phyloP scores from a whole-genome alignment of 2,113 vertebrate genomes.

The Bambusicola thoracicus region DNA sequence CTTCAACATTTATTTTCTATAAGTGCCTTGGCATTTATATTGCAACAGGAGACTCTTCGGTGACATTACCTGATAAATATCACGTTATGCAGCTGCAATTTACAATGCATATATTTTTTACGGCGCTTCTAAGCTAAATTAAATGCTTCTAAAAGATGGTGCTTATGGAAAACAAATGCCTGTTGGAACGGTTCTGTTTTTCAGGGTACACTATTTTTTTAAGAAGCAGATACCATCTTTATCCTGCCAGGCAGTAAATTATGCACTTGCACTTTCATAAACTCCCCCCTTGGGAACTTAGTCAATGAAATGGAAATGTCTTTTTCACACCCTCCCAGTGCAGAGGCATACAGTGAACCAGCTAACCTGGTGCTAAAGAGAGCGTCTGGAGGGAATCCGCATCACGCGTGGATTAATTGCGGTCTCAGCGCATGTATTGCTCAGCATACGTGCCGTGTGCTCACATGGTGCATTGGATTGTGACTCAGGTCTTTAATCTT shows the following conservation, averaged over 20 bases:
- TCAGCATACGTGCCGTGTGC: not conserved
- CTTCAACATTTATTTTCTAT: constrained; percentile 62
- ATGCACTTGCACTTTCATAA: constrained; percentile 70
- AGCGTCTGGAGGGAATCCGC: constrained; percentile 34
- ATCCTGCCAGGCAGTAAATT: constrained; percentile 71
- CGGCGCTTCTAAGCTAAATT: constrained; percentile 64
- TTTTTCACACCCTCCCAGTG: constrained; percentile 68
- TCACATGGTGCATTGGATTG: not conserved
- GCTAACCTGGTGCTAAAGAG: constrained; percentile 32
- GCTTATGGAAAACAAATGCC: constrained; percentile 64
- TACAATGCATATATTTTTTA: constrained; percentile 75
- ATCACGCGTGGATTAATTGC: constrained; percentile 20
- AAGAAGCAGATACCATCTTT: constrained; percentile 56
- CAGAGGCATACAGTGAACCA: constrained; percentile 46
- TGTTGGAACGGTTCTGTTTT: constrained; percentile 61
- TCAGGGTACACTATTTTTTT: constrained; percentile 59
- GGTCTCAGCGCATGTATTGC: constrained; percentile 5
- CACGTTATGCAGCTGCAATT: constrained; percentile 66
- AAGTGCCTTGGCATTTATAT: constrained; percentile 60
- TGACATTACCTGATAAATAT: constrained; percentile 74
- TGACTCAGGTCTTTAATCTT: not conserved
- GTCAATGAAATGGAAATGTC: constrained; percentile 71
- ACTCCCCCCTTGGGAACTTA: constrained; percentile 67
- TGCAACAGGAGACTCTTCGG: constrained; percentile 67
- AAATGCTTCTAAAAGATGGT: constrained; percentile 69